Percentiles rank a stretch among this genome's conserved stretches.
Evolutionary conservation across 2,797 vertebrate species (phyloP).

Genomic region (Acrossocheilus wenchowensis): DNA sequence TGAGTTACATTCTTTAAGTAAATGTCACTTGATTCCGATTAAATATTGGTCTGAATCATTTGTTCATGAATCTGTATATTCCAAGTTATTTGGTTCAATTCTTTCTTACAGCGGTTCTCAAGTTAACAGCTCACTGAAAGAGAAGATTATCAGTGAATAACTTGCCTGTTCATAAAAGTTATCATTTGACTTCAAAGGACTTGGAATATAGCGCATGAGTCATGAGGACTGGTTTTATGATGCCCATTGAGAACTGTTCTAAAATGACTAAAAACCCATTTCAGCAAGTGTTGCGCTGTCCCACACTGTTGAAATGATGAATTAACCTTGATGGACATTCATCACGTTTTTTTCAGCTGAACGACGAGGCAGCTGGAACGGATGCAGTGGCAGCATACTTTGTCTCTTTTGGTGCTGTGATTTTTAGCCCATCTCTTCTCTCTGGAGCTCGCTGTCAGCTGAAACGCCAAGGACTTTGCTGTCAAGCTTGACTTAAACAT

Average conservation of each 20-base stretch:
- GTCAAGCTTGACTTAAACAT: constrained; percentile 34
- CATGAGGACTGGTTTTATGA: background rate
- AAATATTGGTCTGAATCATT: background rate
- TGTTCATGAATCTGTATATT: background rate
- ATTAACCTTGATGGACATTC: constrained; percentile 26
- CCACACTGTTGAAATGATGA: background rate
- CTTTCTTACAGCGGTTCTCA: background rate
- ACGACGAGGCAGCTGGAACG: background rate
- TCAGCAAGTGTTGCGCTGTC: background rate
- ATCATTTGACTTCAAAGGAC: background rate
- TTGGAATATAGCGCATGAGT: background rate
- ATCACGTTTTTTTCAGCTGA: background rate
- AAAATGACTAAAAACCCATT: background rate
- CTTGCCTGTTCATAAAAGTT: background rate
- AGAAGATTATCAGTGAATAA: background rate
- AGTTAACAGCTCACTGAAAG: background rate
- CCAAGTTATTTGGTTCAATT: background rate
- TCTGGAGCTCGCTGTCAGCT: constrained; percentile 7
- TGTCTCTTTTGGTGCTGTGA: constrained; percentile 17
- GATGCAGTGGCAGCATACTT: constrained; percentile 19
- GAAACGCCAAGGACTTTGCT: constrained; percentile 18
- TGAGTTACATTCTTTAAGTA: background rate
- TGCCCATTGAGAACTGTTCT: background rate
- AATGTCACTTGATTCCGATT: background rate
- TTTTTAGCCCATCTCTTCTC: background rate